Evolutionary conservation across 2,113 vertebrate species (phyloP), one percentile per base, ranked within the genome.

Genomic region (Strigops habroptila): DNA sequence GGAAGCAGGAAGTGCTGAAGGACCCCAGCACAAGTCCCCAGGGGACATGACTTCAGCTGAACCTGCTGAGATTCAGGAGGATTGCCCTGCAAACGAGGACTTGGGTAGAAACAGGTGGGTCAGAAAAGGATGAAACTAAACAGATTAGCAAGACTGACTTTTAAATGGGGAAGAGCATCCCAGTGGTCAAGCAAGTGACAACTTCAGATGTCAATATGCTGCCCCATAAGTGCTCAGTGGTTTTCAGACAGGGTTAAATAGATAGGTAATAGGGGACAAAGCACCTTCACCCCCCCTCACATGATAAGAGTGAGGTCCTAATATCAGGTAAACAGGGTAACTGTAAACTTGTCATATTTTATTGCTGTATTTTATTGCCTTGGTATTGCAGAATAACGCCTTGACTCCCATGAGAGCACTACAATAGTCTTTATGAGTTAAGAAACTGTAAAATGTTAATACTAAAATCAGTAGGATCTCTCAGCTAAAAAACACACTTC

Each of bases 401-500:
- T 39, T 57, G 51, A 43, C 25, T 89, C 59, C 67, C 4, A 1
- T 8, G 43, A 62, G 77, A 81, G 23, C 53, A 41, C 30, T 37
- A 53, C 22, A 74, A 25, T 7, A 88, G 37, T 33, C 55, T 71
- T 57, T 51, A 41, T 31, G 22, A 94, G 35, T 77, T 82, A 82
- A 74, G 51, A 75, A 71, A 53, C 19, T 69, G 63, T 69, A 64
- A 89, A 64, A 63, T 60, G 25, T 75, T 91, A 77, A 51, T 31
- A 68, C 14, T 77, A 74, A 81, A 46, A 84, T 69, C 71, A 93
- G 59, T 28, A 77, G 41, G 33, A 84, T 91, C 30, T 85, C 37
- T 76, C 85, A 73, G 31, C 51, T 93, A 90, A 74, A 90, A 95
- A 79, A 76, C 17, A 81, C 19, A 44, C 25, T 92, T 88, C 7